Percentiles rank a stretch among this genome's conserved stretches.
These are phyloP conservation scores for Pachliopta kotzebuea DNA, from an alignment of 2,888 invertebrate genomes.

Conservation along the genomic window DNA sequence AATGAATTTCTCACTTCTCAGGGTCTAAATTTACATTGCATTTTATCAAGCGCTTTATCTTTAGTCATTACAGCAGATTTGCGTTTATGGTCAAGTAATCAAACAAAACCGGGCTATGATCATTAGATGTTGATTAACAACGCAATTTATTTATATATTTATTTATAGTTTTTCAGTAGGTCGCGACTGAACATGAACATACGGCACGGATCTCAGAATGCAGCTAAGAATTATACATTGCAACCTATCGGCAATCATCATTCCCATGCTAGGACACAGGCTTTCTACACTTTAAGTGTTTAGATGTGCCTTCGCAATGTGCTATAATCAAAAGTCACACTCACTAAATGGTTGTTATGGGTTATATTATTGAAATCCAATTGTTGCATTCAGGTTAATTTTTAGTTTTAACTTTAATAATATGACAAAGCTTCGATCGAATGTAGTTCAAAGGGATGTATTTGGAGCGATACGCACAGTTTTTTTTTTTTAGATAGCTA, in stretches of 20 bases:
- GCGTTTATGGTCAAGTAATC: constrained; percentile 45
- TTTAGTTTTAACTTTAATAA: constrained; percentile 64
- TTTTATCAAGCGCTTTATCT: constrained; percentile 58
- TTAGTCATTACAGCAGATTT: constrained; percentile 49
- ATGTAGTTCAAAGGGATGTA: constrained; percentile 73
- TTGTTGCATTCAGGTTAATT: constrained; percentile 75
- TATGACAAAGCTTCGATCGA: constrained; percentile 70
- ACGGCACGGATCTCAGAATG: constrained; percentile 79
- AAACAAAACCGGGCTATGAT: constrained; percentile 71
- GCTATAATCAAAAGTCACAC: constrained; percentile 72
- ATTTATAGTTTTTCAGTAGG: constrained; percentile 60
- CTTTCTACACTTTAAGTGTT: constrained; percentile 40
- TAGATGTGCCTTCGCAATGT: constrained; percentile 54
- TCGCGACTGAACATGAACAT: constrained; percentile 75
- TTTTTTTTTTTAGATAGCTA: constrained; percentile 55
- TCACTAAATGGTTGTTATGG: constrained; percentile 75
- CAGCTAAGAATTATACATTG: constrained; percentile 64
- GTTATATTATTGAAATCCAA: constrained; percentile 60
- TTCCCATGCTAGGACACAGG: constrained; percentile 47
- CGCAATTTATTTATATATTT: constrained; percentile 63
- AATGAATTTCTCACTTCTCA: constrained; percentile 39
- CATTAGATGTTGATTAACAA: constrained; percentile 59
- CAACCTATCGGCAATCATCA: constrained; percentile 50
- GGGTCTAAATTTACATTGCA: constrained; percentile 55
- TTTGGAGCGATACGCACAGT: constrained; percentile 76